Evolutionary conservation across 2,113 vertebrate genomes (phyloP).

Genomic region (Tamias sibiricus): DNA sequence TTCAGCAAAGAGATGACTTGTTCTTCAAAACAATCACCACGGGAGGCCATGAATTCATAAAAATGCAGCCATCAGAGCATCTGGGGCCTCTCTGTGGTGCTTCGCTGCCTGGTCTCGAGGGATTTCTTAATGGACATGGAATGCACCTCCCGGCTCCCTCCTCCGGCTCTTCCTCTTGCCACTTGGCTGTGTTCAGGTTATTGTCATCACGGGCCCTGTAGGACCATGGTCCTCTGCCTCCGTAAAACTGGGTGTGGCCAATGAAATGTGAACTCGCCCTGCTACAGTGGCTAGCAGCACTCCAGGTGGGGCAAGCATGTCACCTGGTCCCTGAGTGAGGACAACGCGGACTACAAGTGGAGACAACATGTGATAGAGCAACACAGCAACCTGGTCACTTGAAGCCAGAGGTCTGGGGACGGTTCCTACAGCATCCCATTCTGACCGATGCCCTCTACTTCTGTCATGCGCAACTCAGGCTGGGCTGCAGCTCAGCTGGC

Average conservation of each 20-base stretch:
- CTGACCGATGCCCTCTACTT: accelerated
- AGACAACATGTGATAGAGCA: accelerated
- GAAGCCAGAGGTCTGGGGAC: not conserved
- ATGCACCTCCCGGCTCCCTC: not conserved
- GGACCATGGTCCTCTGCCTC: not conserved
- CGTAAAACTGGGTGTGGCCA: not conserved
- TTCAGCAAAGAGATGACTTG: not conserved
- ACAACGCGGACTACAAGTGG: accelerated
- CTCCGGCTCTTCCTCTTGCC: not conserved
- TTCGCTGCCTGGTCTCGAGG: not conserved
- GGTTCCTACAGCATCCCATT: not conserved
- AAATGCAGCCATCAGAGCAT: not conserved
- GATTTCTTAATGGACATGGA: not conserved
- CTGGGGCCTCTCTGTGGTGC: not conserved
- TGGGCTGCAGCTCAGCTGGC: too few relatives aligned
- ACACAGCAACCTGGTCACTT: accelerated
- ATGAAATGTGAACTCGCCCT: accelerated
- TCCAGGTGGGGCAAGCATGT: accelerated
- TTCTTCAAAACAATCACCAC: not conserved
- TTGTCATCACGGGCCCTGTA: accelerated
- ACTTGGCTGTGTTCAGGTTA: not conserved
- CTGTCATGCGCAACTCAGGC: accelerated
- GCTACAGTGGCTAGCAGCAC: accelerated
- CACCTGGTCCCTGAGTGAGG: not conserved
- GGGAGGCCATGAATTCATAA: not conserved